These are phyloP conservation scores for Isichthys henryi DNA, from an alignment of 2,113 vertebrate genomes.

Conservation along the genomic window DNA sequence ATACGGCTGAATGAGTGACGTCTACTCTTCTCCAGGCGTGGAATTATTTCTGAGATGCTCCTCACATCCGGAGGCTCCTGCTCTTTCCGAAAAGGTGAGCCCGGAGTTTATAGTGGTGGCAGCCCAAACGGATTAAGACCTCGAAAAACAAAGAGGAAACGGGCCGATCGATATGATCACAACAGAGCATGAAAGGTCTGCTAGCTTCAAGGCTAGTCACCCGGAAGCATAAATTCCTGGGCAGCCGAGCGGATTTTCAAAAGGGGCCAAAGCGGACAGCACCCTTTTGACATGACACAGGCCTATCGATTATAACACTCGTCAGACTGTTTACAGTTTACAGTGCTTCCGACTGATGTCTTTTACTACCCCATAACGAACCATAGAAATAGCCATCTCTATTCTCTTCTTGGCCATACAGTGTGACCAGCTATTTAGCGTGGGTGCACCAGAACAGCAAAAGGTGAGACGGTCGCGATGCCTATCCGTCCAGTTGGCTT, in stretches of 20 bases:
- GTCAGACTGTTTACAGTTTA: constrained; percentile 30
- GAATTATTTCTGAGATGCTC: constrained; percentile 23
- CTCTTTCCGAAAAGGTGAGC: constrained; percentile 14
- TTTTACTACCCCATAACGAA: constrained; percentile 29
- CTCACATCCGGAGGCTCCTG: background rate
- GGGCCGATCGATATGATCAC: constrained; percentile 27
- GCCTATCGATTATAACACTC: constrained; percentile 34
- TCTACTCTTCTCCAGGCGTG: background rate
- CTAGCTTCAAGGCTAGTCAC: constrained; percentile 3
- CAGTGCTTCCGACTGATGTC: constrained; percentile 29
- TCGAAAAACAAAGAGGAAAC: constrained; percentile 24
- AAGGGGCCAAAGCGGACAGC: background rate
- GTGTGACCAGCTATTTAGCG: background rate
- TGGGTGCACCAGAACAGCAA: background rate
- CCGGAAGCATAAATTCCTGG: constrained; percentile 17
- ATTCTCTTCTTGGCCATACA: constrained; percentile 10
- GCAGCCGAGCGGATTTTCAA: background rate
- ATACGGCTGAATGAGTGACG: constrained; percentile 10
- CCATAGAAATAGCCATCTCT: constrained; percentile 25
- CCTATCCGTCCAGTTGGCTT: background rate
- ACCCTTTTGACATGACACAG: constrained; percentile 26
- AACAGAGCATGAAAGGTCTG: constrained; percentile 22
- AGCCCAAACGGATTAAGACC: constrained; percentile 2
- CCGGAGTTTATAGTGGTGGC: background rate
- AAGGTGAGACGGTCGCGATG: background rate